Base-by-base conservation (phyloP, 1,140 invertebrate genomes). In the Lepidostoma basale region DNA sequence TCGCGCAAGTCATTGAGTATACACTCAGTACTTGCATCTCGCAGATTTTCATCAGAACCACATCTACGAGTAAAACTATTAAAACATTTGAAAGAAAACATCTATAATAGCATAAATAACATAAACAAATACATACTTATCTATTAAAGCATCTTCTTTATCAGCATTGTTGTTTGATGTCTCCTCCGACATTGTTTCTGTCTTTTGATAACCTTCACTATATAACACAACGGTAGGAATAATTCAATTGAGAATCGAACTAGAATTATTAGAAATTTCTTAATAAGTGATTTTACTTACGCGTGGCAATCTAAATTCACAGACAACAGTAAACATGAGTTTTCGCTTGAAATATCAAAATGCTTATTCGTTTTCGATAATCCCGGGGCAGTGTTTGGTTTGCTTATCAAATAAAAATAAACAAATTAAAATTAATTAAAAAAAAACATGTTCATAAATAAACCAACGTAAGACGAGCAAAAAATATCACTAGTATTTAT, bases 1-100 rank as follows among this genome's bases (percentile, higher is more conserved):
- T 74, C 69, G 40, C 77, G 67, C 36, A 82, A 66, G 64, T 82
- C 79, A 47, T 81, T 80, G 65, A 78, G 76, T 25, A 81, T 76
- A 44, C 78, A 81, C 40, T 81, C 77, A 18, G 70, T 30, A 33
- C 14, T 33, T 22, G 22, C 18, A 6, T 56, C 8, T 56, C n/a
- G 28, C 23, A 60, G 44, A 42, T 3, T 33, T 22, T 20, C 14
- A 14, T 54, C 23, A 18, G 26, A 60, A 60, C 8, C 1, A 18
- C 2, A 45, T 45, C 14, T 2, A 1, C 9, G 9, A 45, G 12
- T 45, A 45, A 18, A 3, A 9, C 10, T 3, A 45, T 18, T 18
- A 45, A 45, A 16, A 22, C 9, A 22, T 9, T 9, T 18, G 9
- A 1, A 54, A 23, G 3, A 28, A 54, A 23, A 23, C 8, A 40